These are phyloP conservation scores for Xenentodon cancila DNA, from an alignment of 2,797 vertebrate species.

Conservation along the genomic window DNA sequence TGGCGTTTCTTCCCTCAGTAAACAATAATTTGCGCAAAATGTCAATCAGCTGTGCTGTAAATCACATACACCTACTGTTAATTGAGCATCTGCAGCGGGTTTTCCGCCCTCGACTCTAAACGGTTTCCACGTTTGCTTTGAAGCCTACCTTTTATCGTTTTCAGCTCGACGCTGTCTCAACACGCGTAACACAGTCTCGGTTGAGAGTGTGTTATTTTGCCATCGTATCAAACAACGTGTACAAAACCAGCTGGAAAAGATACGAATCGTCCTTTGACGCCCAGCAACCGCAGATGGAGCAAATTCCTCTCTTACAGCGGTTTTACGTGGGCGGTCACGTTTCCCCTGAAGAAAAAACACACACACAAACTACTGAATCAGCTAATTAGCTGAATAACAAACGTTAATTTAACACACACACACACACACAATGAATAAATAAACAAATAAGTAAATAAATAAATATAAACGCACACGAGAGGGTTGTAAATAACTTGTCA, in stretches of 20 bases:
- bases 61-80: not conserved
- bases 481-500: no score
- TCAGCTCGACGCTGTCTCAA: conserved; percentile 21
- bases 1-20: no score
- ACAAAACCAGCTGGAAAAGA: not conserved
- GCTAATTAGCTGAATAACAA: no score
- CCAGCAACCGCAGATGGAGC: conserved; percentile 14
- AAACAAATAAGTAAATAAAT: no score
- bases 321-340: conserved; percentile 67
- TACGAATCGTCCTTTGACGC: conserved; percentile 8
- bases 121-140: not conserved
- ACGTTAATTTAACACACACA: no score
- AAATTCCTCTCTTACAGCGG: conserved; percentile 15
- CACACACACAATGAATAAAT: no score
- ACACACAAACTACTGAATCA: no score
- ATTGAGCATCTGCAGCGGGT: not conserved
- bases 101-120: not conserved
- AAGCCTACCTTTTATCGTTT: not conserved
- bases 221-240: not conserved
- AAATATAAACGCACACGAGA: no score
- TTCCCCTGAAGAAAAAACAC: conserved; percentile 3
- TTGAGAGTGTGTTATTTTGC: not conserved
- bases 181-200: not conserved
- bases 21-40: no score
- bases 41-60: no score